Evolutionary conservation across 2,113 vertebrate genomes (phyloP), one percentile per base, ranked within the genome.

Genomic region (Alosa alosa): DNA sequence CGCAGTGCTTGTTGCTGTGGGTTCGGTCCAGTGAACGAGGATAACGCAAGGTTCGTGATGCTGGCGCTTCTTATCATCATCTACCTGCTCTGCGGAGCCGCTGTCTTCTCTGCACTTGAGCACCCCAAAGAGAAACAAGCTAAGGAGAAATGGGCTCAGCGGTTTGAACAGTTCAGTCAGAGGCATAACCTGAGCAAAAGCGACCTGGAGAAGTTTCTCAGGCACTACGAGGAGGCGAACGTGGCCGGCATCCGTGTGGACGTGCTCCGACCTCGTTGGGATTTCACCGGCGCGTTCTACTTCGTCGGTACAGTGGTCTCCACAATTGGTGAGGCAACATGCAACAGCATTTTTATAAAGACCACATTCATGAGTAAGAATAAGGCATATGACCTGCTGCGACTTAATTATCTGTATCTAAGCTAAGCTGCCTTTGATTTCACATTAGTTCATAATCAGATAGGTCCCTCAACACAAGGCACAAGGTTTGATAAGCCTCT

Each of bases 281-380:
- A 99, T 92, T 99, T 99, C 93, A 94, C 96, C 0, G 98, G 98
- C 18, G 96, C 98, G 0, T 97, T 99, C 90, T 99, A 98, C 92
- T 99, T 99, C 93, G 98, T 98, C 90, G 97, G 97, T 82, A 99
- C 98, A 13, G 98, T 99, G 81, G 97, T 99, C 78, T 99, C 98
- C 41, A 99, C 98, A 10, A 98, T 99, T 64, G 98, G 98, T 99
- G 93, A 97, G 49, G 5, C 15, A 82, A 7, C 25, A 15, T 81
- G 47, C 6, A 82, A 81, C 20, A 82, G 20, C 6, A 25, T 22
- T 55, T 55, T 55, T 55, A 55, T 13, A 13, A 13, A 52, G 55
- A 60, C 55, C 18, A 60, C 55, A n/a, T 64, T 22, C 57, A 57
- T 4, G 4, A 57, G 17, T 57, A 57, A 57, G 13, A 4, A 49